phyloP scores from a whole-genome alignment of 2,888 invertebrate genomes.

The Agrotis puta region DNA sequence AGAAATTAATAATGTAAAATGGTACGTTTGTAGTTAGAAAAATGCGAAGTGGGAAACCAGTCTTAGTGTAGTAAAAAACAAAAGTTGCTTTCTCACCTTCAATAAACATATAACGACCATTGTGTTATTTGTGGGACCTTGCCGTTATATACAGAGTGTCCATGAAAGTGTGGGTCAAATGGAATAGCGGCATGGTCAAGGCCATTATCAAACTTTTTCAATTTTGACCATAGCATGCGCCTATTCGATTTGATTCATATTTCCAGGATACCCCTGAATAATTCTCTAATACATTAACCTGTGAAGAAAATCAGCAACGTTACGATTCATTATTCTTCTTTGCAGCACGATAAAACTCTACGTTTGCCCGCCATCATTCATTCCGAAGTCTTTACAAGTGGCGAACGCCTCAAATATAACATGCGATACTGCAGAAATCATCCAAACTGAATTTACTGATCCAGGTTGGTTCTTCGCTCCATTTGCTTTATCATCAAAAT shows the following conservation, averaged over 20 bases:
- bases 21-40: not conserved
- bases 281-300: too few relatives aligned
- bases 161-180: too few relatives aligned
- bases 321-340: constrained; percentile 40
- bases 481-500: too few relatives aligned
- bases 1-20: not conserved
- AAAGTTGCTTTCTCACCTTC: too few relatives aligned
- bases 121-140: too few relatives aligned
- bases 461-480: constrained; percentile 40
- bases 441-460: constrained; percentile 13
- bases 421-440: constrained; percentile 35
- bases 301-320: not conserved
- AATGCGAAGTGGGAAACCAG: not conserved
- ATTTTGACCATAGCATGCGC: too few relatives aligned
- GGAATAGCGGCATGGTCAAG: too few relatives aligned
- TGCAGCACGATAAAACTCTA: constrained; percentile 84
- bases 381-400: constrained; percentile 16
- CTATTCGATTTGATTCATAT: too few relatives aligned
- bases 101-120: too few relatives aligned
- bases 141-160: too few relatives aligned
- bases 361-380: constrained; percentile 77
- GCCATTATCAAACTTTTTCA: too few relatives aligned
- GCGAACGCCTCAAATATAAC: constrained; percentile 20
- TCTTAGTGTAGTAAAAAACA: not conserved
- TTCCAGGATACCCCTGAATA: too few relatives aligned